Conservation (phyloP, 2,797 vertebrate species). For the Esox masquinongy region DNA sequence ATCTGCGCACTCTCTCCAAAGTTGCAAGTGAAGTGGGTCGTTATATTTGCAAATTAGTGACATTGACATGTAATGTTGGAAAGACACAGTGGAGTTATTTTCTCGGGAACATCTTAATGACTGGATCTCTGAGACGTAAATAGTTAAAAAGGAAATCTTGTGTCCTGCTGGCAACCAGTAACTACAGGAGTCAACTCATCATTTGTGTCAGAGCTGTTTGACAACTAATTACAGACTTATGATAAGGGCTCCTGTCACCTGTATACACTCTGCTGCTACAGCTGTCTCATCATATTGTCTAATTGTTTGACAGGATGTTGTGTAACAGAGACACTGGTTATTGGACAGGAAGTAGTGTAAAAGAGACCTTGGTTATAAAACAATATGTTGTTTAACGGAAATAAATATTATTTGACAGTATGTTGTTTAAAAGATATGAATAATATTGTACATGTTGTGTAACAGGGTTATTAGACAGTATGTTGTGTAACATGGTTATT, state of each 20-base stretch:
- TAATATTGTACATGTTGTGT: no score
- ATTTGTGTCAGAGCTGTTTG: slow-evolving; percentile 66
- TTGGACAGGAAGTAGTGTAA: no score
- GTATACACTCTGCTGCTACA: slow-evolving; percentile 62
- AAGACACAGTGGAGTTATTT: neutral
- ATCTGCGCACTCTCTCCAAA: neutral
- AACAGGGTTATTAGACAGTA: slow-evolving; percentile 50
- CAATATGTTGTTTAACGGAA: slow-evolving; percentile 47
- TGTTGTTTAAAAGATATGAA: no score
- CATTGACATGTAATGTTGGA: neutral
- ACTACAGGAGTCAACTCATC: slow-evolving; percentile 62
- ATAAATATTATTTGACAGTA: no score
- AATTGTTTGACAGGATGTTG: slow-evolving; percentile 50
- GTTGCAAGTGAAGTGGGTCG: no score
- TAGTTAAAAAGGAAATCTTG: slow-evolving; percentile 43
- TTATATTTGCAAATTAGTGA: neutral
- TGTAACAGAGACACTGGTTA: no score
- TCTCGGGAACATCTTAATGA: slow-evolving; percentile 13
- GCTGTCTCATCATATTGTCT: slow-evolving; percentile 77
- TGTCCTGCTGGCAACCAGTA: slow-evolving; percentile 48
- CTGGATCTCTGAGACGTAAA: slow-evolving; percentile 14
- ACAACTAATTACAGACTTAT: slow-evolving; percentile 76
- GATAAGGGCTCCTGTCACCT: slow-evolving; percentile 69
- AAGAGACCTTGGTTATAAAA: slow-evolving; percentile 53
- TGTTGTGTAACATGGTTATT: slow-evolving; percentile 68